A percentile compares a stretch with the other conserved stretches of the same genome.
Evolutionary conservation across 2,113 vertebrate genomes (phyloP).

Genomic region (Phoxinus phoxinus): DNA sequence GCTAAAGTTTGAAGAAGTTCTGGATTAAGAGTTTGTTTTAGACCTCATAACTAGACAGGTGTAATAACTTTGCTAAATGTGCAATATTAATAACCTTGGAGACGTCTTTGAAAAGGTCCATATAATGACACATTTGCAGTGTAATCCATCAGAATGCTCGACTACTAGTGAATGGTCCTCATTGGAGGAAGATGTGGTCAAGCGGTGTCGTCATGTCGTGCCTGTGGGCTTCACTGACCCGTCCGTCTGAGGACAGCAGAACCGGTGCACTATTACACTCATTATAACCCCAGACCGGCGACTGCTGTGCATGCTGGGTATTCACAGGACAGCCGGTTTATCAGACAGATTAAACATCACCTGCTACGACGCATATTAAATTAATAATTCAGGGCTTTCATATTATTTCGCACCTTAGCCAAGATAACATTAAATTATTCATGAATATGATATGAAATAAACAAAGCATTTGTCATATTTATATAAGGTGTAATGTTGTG

Average conservation of each 20-base stretch:
- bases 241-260: not conserved
- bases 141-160: not conserved
- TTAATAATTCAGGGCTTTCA: constrained; percentile 94
- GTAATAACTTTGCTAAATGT: too few relatives aligned
- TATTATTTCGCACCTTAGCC: constrained; percentile 92
- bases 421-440: constrained; percentile 92
- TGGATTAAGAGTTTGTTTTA: not conserved
- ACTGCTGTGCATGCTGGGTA: constrained; percentile 29
- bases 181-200: not conserved
- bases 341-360: constrained; percentile 49
- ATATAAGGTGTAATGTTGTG: constrained; percentile 73
- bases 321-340: constrained; percentile 40
- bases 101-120: too few relatives aligned
- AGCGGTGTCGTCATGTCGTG: not conserved
- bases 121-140: not conserved
- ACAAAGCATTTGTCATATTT: constrained; percentile 78
- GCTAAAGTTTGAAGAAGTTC: not conserved
- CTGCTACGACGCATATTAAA: constrained; percentile 66
- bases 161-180: not conserved
- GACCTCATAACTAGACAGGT: not conserved
- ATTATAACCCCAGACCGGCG: constrained; percentile 10
- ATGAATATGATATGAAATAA: constrained; percentile 86
- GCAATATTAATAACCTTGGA: too few relatives aligned
- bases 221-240: not conserved
- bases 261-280: constrained; percentile 6